A percentile compares a stretch with the other conserved stretches of the same genome.
Evolutionary conservation across 64 coral and sea anemone species (phyloP).

Genomic region (Montipora foliosa): DNA sequence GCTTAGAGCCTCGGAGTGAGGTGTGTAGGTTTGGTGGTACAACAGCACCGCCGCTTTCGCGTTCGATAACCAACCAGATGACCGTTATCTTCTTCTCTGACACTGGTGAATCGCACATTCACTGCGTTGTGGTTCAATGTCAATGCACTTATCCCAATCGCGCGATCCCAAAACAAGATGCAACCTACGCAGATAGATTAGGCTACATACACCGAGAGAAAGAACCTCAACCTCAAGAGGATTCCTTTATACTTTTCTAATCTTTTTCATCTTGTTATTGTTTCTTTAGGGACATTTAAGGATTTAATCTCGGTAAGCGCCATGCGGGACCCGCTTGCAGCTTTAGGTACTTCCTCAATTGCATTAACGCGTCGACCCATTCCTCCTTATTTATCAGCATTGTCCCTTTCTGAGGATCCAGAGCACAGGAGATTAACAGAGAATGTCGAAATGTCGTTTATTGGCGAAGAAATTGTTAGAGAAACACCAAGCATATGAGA

Average conservation of each 20-base stretch:
- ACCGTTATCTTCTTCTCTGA: not conserved
- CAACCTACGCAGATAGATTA: not conserved
- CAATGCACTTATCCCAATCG: not conserved
- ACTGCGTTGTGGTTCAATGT: conserved; percentile 12
- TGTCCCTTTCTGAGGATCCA: not conserved
- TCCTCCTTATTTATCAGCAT: not conserved
- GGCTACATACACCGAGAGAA: not conserved
- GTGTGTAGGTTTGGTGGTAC: conserved; percentile 5
- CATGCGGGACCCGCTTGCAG: conserved; percentile 6
- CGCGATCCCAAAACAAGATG: not conserved
- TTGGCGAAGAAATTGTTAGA: not conserved
- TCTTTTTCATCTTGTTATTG: not conserved
- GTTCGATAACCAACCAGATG: not conserved
- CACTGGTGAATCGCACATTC: not conserved
- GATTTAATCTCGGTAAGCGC: conserved; percentile 4
- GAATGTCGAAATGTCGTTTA: not conserved
- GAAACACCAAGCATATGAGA: too few relatives aligned
- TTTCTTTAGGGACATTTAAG: not conserved
- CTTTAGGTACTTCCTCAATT: not conserved
- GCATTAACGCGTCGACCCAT: not conserved
- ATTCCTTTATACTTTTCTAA: not conserved
- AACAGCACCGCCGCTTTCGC: not conserved
- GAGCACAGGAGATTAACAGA: not conserved
- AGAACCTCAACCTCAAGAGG: too few relatives aligned
- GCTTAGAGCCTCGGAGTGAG: not conserved